Percentiles rank a stretch among this genome's conserved stretches.
Conservation (phyloP, 1,140 invertebrate species). For the Anagrus nilaparvatae region DNA sequence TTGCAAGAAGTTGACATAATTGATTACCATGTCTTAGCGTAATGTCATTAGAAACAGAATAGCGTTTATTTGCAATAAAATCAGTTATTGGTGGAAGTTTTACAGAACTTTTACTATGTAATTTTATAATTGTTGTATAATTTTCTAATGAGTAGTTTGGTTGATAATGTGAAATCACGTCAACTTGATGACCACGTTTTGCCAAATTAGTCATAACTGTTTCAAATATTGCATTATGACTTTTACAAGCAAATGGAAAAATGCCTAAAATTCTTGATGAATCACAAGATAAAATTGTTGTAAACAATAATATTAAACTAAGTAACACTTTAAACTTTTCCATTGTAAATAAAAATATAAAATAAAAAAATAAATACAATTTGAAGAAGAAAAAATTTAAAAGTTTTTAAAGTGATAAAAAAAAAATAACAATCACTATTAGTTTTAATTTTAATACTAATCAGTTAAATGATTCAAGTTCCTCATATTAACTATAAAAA, state of each 20-base stretch:
- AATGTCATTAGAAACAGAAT: constrained; percentile 12
- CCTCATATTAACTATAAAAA: too few species aligned
- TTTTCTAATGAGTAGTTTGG: constrained; percentile 27
- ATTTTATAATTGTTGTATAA: constrained; percentile 23
- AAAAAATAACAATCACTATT: too few species aligned
- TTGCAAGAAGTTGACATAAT: constrained; percentile 16
- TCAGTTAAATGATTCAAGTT: too few species aligned
- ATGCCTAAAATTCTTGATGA: constrained; percentile 34
- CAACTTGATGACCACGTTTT: constrained; percentile 40
- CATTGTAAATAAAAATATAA: too few species aligned
- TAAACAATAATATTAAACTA: not conserved
- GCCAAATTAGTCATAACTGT: constrained; percentile 36
- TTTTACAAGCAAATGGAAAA: constrained; percentile 35
- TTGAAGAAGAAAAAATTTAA: too few species aligned
- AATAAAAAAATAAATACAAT: too few species aligned
- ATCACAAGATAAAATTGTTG: not conserved
- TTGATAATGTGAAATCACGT: constrained; percentile 25
- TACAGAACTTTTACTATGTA: too few species aligned
- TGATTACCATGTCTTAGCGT: constrained; percentile 8
- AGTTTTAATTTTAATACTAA: too few species aligned
- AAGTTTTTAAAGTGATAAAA: too few species aligned
- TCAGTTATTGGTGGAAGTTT: too few species aligned
- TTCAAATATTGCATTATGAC: constrained; percentile 39
- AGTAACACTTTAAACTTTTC: too few species aligned
- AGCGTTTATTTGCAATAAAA: not conserved